phyloP scores from a whole-genome alignment of 1,140 invertebrate genomes.

The Dreissena polymorpha region DNA sequence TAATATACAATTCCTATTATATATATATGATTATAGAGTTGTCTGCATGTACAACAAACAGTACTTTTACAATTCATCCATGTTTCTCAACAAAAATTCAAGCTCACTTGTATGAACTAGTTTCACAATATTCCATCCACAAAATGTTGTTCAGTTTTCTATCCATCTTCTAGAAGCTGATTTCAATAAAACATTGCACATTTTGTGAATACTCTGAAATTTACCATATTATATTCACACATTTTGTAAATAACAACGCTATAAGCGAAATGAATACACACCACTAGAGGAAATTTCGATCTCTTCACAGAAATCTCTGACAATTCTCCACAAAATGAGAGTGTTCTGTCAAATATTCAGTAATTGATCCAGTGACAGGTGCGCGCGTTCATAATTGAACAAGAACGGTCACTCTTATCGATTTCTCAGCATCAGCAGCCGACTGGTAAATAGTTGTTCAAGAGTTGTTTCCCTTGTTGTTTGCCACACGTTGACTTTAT shows the following conservation, averaged over 20 bases:
- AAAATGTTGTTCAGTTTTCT: no score
- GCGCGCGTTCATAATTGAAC: conserved; percentile 43
- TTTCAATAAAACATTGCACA: background rate
- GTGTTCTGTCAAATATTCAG: conserved; percentile 37
- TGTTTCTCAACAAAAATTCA: background rate
- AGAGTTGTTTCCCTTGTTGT: conserved; percentile 6
- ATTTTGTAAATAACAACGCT: background rate
- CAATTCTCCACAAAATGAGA: background rate
- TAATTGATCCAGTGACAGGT: conserved; percentile 36
- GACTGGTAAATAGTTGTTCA: background rate
- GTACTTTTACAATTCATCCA: background rate
- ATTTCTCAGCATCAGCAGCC: conserved; percentile 33
- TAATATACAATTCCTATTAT: background rate
- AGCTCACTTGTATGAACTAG: no score
- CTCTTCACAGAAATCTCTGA: background rate
- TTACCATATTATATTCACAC: background rate
- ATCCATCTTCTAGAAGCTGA: background rate
- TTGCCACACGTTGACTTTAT: background rate
- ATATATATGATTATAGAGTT: background rate
- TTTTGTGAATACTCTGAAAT: background rate
- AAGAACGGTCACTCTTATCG: conserved; percentile 38
- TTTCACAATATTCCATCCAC: no score
- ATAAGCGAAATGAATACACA: background rate
- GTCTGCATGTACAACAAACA: background rate
- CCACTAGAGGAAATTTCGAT: background rate